Conservation (phyloP, 2,797 vertebrate species). For the Propithecus perrieri region DNA sequence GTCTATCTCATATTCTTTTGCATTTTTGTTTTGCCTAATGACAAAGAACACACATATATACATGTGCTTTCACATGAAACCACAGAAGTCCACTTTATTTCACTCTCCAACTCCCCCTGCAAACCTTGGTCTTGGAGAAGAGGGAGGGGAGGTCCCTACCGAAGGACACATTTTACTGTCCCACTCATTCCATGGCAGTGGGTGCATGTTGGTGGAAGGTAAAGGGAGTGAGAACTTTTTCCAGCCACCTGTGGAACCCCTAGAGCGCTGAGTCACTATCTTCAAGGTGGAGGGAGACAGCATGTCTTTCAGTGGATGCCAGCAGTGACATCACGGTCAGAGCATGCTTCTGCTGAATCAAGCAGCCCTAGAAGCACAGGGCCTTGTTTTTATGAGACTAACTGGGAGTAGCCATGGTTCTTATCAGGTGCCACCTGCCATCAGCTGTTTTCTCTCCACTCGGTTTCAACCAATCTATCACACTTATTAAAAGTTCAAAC, state of each 20-base stretch:
- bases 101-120: neutral
- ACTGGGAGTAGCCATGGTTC: conserved; percentile 8
- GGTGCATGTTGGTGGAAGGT: neutral
- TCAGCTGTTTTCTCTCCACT: conserved; percentile 52
- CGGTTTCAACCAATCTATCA: conserved; percentile 32
- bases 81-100: neutral
- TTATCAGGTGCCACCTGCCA: conserved; percentile 38
- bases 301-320: neutral
- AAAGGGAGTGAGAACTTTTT: neutral
- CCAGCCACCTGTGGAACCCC: neutral
- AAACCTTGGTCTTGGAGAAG: neutral
- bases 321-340: neutral
- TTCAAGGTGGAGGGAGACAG: neutral
- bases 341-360: neutral
- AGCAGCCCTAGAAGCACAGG: neutral
- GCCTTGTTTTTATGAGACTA: conserved; percentile 22
- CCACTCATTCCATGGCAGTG: neutral
- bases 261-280: neutral
- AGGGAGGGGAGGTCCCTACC: neutral
- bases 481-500: conserved; percentile 58
- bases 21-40: neutral
- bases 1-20: neutral
- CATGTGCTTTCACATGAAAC: neutral
- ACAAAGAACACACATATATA: neutral
- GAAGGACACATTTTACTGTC: neutral